Conservation (phyloP, 2,113 vertebrate species). For the Philantomba maxwellii region DNA sequence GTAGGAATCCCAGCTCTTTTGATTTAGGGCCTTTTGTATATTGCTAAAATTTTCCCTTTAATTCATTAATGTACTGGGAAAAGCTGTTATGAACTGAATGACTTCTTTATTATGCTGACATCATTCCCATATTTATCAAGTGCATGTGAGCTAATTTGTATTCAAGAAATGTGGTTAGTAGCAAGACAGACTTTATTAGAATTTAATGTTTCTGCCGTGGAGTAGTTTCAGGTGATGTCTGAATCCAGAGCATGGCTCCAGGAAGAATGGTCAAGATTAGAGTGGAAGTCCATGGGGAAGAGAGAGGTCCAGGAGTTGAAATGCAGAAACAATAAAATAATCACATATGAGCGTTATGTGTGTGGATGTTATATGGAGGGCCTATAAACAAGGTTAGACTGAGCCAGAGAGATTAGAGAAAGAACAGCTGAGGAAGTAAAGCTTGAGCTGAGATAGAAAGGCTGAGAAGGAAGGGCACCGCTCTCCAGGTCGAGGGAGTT, state of each 20-base stretch:
- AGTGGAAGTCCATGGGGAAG: neutral
- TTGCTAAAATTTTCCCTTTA: neutral
- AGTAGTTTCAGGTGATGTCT: slow-evolving; percentile 2
- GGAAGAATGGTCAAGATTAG: neutral
- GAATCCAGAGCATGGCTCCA: neutral
- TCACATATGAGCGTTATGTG: neutral
- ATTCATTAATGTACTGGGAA: neutral
- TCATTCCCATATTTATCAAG: neutral
- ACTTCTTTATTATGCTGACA: neutral
- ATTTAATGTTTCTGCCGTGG: neutral
- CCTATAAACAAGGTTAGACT: neutral
- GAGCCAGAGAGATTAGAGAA: neutral
- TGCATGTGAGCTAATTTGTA: neutral
- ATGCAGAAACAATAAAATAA: neutral
- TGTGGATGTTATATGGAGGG: neutral
- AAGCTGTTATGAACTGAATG: neutral
- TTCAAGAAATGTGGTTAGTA: slow-evolving; percentile 13
- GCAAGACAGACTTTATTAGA: neutral
- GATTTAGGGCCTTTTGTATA: neutral
- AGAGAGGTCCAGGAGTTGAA: neutral
- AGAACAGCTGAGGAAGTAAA: neutral
- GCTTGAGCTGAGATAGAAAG: neutral
- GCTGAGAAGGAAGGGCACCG: neutral
- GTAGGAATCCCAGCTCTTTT: neutral
- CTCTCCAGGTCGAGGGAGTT: neutral